phyloP scores from a whole-genome alignment of 2,888 invertebrate species.

The Nudaria mundana region DNA sequence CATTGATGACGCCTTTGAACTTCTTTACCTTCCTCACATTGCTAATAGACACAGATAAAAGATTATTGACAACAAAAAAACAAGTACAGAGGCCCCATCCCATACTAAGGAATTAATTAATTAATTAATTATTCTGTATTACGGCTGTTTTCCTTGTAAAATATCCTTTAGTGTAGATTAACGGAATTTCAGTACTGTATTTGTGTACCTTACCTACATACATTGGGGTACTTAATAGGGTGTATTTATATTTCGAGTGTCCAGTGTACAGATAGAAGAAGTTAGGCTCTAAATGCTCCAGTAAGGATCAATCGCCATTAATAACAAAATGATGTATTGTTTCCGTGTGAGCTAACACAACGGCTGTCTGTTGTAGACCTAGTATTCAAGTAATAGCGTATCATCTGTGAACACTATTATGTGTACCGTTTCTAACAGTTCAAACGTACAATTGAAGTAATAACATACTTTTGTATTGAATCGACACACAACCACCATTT shows the following conservation, averaged over 20 bases:
- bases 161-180: too few relatives aligned
- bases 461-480: conserved; percentile 3
- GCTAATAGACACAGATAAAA: too few relatives aligned
- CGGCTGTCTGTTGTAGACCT: conserved; percentile 4
- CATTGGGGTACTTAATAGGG: too few relatives aligned
- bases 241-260: not conserved
- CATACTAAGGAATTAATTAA: too few relatives aligned
- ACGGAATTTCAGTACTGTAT: too few relatives aligned
- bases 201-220: conserved; percentile 2
- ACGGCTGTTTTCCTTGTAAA: too few relatives aligned
- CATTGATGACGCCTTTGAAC: too few relatives aligned
- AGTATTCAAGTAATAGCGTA: conserved; percentile 7
- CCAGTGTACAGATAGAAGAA: not conserved
- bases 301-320: not conserved
- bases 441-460: conserved; percentile 9
- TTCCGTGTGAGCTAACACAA: not conserved
- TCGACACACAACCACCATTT: not conserved
- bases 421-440: conserved; percentile 7
- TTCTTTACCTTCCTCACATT: too few relatives aligned
- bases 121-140: too few relatives aligned
- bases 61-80: too few relatives aligned
- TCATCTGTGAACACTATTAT: conserved; percentile 9
- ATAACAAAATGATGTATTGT: too few relatives aligned
- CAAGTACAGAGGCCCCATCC: too few relatives aligned
- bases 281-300: not conserved